Evolutionary conservation across 2,797 vertebrate genomes (phyloP).

Genomic region (Chelon labrosus): DNA sequence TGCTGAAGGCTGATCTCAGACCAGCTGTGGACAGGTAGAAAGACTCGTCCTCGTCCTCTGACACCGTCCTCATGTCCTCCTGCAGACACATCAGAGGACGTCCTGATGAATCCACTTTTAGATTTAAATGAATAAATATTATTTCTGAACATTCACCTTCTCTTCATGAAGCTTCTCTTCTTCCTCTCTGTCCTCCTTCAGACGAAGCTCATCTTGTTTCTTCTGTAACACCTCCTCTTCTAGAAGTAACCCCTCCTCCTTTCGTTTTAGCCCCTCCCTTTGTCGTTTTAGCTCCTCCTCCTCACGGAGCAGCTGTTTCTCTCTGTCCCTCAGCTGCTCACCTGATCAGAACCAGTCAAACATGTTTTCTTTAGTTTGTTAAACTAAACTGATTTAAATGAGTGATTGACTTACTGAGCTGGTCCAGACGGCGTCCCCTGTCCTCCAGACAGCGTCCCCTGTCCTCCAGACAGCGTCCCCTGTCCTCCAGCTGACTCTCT

Average conservation of each 20-base stretch:
- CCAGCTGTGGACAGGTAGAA: conserved; percentile 42
- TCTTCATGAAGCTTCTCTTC: neutral
- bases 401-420: conserved; percentile 24
- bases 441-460: too few species aligned
- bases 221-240: neutral
- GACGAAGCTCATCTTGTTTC: neutral
- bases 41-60: neutral
- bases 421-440: conserved; percentile 14
- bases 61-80: neutral
- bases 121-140: too few species aligned
- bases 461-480: conserved; percentile 7
- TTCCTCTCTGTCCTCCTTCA: neutral
- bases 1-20: conserved; percentile 22
- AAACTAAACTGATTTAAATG: too few species aligned
- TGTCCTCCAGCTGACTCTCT: conserved; percentile 22
- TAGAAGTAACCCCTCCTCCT: neutral
- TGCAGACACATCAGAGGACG: neutral
- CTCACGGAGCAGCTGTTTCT: neutral
- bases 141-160: neutral
- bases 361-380: neutral
- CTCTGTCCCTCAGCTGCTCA: conserved; percentile 9
- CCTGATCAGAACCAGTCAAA: neutral
- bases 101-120: too few species aligned
- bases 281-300: neutral
- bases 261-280: neutral